Conservation (phyloP, 2,888 invertebrate species). For the Ornithoptera alexandrae region DNA sequence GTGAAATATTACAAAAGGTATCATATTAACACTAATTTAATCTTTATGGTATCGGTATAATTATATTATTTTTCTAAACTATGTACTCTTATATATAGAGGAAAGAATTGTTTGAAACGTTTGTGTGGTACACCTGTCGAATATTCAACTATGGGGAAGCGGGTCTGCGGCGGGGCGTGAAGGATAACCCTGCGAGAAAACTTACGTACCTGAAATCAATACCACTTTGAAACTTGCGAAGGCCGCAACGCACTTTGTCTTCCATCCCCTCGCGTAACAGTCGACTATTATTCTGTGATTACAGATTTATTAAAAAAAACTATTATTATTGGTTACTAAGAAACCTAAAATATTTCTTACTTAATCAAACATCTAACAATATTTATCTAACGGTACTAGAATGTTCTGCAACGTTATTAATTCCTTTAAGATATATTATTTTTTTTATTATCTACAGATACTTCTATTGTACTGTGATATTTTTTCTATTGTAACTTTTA, state of each 20-base stretch:
- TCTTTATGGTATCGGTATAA: neutral
- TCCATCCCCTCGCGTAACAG: neutral
- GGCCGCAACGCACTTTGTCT: neutral
- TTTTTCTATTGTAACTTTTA: neutral
- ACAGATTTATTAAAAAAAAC: neutral
- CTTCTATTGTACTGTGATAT: too few species aligned
- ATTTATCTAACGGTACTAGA: too few species aligned
- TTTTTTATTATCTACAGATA: too few species aligned
- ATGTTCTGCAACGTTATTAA: too few species aligned
- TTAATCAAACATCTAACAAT: too few species aligned
- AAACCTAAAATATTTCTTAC: too few species aligned
- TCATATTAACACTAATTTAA: neutral
- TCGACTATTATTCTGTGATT: neutral
- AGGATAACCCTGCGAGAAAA: conserved; percentile 1
- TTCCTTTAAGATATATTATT: too few species aligned
- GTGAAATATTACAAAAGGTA: neutral
- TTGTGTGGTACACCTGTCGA: neutral
- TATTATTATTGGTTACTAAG: too few species aligned
- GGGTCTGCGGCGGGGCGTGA: neutral
- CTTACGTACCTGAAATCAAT: conserved; percentile 6
- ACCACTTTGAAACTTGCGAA: conserved; percentile 1
- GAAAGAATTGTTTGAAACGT: neutral
- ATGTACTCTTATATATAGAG: neutral
- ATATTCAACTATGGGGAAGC: conserved; percentile 1
- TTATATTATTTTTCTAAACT: neutral